Base-by-base conservation (phyloP, 2,797 vertebrate species). In the Antennarius maculatus region DNA sequence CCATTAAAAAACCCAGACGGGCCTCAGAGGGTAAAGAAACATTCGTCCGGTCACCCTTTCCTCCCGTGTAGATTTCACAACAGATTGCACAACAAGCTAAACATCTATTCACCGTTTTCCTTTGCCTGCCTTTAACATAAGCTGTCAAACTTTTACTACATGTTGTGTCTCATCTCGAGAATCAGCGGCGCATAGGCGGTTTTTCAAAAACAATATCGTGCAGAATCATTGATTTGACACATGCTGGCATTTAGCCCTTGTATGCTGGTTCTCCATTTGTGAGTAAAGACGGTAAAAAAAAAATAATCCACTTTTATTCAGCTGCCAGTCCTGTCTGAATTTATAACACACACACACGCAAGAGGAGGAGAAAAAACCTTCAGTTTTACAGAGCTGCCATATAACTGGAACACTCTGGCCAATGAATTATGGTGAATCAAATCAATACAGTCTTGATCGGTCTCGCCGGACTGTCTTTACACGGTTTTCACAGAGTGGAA, bases 361-460 rank as follows among this genome's bases (percentile, higher is more conserved):
- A 11, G 7, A 23, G 37, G 9, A 10, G 15, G 54, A 56, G 51
- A 12, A 54, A 70, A 57, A 53, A 16, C 46, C 11, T 43, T 42
- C 68, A 65, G 71, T 83, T 60, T 69, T 41, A 4, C 63, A 42
- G 47, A 58, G 29, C 27, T 55, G 75, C 68, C 71, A 68, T 67
- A 69, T 48, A 54, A 76, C 85, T 48, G 43, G 62, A 67, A 54
- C 5, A 43, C 49, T 61, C 71, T 7, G 60, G 77, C 64, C 73
- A 65, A 57, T 63, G 43, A 83, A 76, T 83, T 75, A 63, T 27
- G 71, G 53, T 74, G 65, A 84, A 76, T 70, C 52, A 54, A 77
- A 85, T 86, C 77, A 78, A 88, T 83, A 83, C 51, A 64, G 63
- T 75, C 43, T 68, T 59, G 76, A 85, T 86, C 79, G 67, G 77